Conservation (phyloP, 2,888 invertebrate genomes). For the Choristoneura rosaceana region DNA sequence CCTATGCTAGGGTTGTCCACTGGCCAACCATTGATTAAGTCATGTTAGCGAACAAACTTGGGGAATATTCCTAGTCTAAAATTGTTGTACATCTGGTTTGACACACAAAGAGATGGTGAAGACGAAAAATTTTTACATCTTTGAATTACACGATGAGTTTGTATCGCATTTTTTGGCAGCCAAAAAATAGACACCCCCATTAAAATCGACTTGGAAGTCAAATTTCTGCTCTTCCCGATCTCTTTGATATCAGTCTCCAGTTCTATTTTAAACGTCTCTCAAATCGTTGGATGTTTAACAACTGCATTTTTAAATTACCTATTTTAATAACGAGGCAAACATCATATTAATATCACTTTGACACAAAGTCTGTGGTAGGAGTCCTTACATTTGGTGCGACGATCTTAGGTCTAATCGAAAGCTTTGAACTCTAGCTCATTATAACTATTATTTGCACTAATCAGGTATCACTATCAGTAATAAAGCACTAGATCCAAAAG, state of each 20-base stretch:
- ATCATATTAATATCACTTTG: conserved; percentile 40
- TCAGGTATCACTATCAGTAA: conserved; percentile 29
- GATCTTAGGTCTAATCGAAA: conserved; percentile 9
- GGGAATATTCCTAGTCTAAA: conserved; percentile 25
- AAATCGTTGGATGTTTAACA: conserved; percentile 33
- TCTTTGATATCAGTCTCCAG: conserved; percentile 21
- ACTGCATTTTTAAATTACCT: conserved; percentile 14
- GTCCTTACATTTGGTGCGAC: conserved; percentile 38
- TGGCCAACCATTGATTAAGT: conserved; percentile 28
- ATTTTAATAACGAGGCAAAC: conserved; percentile 27
- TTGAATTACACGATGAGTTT: background rate
- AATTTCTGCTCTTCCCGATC: conserved; percentile 21
- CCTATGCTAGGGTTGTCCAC: conserved; percentile 46
- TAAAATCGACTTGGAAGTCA: conserved; percentile 21
- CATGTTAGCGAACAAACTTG: conserved; percentile 17
- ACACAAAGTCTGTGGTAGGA: conserved; percentile 37
- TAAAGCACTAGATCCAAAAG: conserved; percentile 29
- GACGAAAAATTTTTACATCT: conserved; percentile 26
- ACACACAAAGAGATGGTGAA: conserved; percentile 29
- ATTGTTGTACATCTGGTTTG: conserved; percentile 21
- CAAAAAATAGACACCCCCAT: conserved; percentile 26
- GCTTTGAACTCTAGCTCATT: conserved; percentile 11
- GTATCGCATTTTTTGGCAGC: conserved; percentile 16
- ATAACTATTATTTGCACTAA: conserved; percentile 33
- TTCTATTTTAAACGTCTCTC: conserved; percentile 17